Percentiles rank a stretch among this genome's conserved stretches.
phyloP scores from a whole-genome alignment of 1,140 invertebrate genomes.

The Apocrypta bakeri region DNA sequence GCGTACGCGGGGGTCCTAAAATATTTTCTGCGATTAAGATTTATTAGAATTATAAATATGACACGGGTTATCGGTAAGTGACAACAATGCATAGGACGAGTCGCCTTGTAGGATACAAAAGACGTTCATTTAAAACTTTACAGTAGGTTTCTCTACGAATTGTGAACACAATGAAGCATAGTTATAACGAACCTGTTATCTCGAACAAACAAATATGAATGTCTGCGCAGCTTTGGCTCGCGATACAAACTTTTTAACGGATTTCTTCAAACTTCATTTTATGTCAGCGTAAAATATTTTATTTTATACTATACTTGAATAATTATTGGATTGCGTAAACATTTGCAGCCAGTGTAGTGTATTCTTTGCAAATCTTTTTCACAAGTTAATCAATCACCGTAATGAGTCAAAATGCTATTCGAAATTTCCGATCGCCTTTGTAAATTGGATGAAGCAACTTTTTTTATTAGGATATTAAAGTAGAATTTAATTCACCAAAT shows the following conservation, averaged over 20 bases:
- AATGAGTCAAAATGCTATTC: too few relatives aligned
- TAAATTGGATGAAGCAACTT: too few relatives aligned
- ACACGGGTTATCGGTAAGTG: neutral
- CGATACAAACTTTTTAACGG: neutral
- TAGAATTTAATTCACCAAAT: too few relatives aligned
- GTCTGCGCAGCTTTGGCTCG: neutral
- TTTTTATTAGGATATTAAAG: too few relatives aligned
- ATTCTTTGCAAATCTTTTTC: too few relatives aligned
- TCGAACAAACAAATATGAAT: neutral
- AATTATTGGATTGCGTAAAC: too few relatives aligned
- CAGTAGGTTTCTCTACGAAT: neutral
- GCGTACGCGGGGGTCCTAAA: neutral
- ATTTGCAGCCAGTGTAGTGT: too few relatives aligned
- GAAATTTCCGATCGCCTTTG: too few relatives aligned
- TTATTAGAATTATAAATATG: neutral
- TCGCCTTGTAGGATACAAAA: neutral
- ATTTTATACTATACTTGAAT: neutral
- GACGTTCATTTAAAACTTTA: neutral
- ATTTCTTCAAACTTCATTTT: neutral
- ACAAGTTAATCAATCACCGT: too few relatives aligned
- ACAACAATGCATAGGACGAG: neutral
- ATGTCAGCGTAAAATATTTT: neutral
- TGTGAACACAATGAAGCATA: neutral
- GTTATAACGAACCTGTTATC: neutral
- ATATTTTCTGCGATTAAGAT: neutral